Percentiles rank a stretch among this genome's conserved stretches.
Evolutionary conservation across 1,140 invertebrate genomes (phyloP).

Genomic region (Bombus sylvicola): DNA sequence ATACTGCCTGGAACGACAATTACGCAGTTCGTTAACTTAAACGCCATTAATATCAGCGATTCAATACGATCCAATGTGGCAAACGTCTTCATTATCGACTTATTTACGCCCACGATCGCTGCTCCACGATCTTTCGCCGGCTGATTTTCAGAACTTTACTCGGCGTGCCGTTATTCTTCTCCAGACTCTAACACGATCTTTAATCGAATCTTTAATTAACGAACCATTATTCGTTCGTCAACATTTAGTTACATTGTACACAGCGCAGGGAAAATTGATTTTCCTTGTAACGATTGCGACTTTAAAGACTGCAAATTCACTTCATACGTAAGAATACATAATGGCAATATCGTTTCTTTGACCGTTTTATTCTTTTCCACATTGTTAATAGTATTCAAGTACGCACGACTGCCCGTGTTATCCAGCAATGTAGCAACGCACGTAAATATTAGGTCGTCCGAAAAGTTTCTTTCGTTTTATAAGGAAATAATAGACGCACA

Average conservation of each 20-base stretch:
- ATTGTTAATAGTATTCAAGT: too few species aligned
- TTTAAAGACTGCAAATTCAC: background rate
- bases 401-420: too few species aligned
- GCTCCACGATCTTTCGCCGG: background rate
- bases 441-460: too few species aligned
- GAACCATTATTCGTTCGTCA: too few species aligned
- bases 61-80: background rate
- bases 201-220: too few species aligned
- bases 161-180: background rate
- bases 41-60: conserved; percentile 28
- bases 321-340: background rate
- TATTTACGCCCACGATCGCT: conserved; percentile 16
- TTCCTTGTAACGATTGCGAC: background rate
- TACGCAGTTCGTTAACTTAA: conserved; percentile 38
- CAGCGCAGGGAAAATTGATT: background rate
- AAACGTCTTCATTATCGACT: conserved; percentile 28
- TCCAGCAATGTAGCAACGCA: too few species aligned
- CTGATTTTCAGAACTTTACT: background rate
- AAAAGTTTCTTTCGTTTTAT: too few species aligned
- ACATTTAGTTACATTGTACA: too few species aligned
- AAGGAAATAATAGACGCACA: too few species aligned
- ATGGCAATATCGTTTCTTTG: too few species aligned
- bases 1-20: conserved; percentile 34
- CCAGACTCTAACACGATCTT: too few species aligned
- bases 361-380: too few species aligned